These are phyloP conservation scores for Rhodinocichla rosea DNA, from an alignment of 2,113 vertebrate genomes.

Conservation along the genomic window DNA sequence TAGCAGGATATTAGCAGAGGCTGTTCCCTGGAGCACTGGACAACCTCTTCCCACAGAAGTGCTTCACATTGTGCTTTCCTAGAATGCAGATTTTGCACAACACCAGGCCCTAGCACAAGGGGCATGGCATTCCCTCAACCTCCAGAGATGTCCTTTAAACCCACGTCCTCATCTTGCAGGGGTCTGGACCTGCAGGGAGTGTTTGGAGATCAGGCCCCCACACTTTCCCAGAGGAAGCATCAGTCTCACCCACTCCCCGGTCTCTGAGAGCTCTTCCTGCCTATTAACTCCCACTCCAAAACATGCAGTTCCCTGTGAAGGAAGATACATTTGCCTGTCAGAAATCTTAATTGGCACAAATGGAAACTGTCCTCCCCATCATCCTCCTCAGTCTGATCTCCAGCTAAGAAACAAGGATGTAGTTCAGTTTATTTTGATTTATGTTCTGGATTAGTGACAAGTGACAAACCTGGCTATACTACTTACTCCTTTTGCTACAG, in stretches of 20 bases:
- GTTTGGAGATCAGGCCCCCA: neutral
- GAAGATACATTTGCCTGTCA: neutral
- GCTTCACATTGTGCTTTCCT: neutral
- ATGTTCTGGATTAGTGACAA: neutral
- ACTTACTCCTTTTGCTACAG: neutral
- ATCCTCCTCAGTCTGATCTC: neutral
- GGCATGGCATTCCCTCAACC: neutral
- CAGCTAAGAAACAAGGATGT: neutral
- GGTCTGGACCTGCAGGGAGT: neutral
- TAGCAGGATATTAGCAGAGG: neutral
- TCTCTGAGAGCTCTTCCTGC: neutral
- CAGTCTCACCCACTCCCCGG: conserved; percentile 23
- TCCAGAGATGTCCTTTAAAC: neutral
- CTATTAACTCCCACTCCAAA: conserved; percentile 42
- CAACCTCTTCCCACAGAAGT: neutral
- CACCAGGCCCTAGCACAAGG: neutral
- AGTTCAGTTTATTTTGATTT: neutral
- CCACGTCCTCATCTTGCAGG: neutral
- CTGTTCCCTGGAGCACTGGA: neutral
- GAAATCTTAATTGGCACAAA: conserved; percentile 30
- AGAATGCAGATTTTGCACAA: neutral
- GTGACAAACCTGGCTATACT: neutral
- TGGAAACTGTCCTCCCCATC: neutral
- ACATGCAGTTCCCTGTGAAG: neutral
- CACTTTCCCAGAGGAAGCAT: neutral